Base-by-base conservation (phyloP, 2,888 invertebrate genomes). In the Helleia helle region DNA sequence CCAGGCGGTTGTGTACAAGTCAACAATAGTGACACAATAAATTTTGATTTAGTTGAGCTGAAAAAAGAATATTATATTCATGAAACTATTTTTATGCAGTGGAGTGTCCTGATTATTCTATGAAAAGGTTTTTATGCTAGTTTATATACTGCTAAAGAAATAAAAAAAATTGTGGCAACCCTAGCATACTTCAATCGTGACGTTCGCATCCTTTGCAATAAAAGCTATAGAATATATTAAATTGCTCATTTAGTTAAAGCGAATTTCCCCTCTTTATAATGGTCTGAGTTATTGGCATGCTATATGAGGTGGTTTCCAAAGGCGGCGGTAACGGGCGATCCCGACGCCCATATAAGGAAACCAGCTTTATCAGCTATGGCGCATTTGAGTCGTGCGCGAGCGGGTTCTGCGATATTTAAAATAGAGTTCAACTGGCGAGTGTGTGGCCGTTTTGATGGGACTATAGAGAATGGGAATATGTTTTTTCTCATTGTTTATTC, bases 281-380 rank as follows among this genome's bases (percentile, higher is more conserved):
- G 42, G 41, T 34, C 40, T 40, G 43, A 51, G 48, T 52, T 55
- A 57, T 55, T 52, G 50, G 34, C 40, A 44, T 44, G 41, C 52
- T 52, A 43, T 56, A 56, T 48, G 46, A 34, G 52, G 38, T 47
- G 26, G 31, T 42, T 36, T 42, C 55, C 65, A 40, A 64, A 68
- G 49, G 68, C 55, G 73, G 73, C 52, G 55, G 59, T 69, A 71
- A 66, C 66, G 62, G 61, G 55, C 56, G 54, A 54, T 64, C 62
- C 58, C 60, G 53, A 59, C 34, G 34, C 18, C 76, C 73, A 51
- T 72, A 65, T 70, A 57, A 51, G 68, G 73, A 59, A 72, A 68
- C 64, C 63, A 49, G 71, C 52, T 48, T 38, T 27, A 38, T 46
- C 55, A 45, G 45, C 44, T 48, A 51, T 40, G 42, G 31, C 31